phyloP scores from a whole-genome alignment of 2,797 vertebrate species.

The Otolemur crassicaudatus region DNA sequence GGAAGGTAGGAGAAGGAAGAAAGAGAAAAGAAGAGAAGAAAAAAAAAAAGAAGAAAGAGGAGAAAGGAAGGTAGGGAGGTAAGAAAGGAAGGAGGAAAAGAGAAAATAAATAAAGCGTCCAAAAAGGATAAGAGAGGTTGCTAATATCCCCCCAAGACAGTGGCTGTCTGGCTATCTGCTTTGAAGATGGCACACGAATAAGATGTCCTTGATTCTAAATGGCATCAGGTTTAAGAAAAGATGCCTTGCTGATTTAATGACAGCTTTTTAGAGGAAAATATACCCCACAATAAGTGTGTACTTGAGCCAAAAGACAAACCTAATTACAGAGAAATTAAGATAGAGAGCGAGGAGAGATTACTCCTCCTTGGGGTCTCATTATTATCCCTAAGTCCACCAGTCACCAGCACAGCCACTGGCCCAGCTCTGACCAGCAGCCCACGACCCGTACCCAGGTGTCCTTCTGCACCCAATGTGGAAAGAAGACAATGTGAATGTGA shows the following conservation, averaged over 20 bases:
- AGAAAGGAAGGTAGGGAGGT: not conserved
- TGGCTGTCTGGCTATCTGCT: not conserved
- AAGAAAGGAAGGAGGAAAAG: no score
- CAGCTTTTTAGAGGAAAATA: not conserved
- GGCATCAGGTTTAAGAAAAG: not conserved
- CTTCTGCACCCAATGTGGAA: not conserved
- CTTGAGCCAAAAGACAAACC: not conserved
- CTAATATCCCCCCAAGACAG: not conserved
- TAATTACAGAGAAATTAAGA: not conserved
- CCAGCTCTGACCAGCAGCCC: not conserved
- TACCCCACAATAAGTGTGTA: no score
- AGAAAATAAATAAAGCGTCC: not conserved
- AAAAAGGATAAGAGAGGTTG: not conserved
- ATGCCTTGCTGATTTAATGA: not conserved
- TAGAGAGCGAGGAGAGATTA: not conserved
- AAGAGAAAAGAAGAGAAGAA: not conserved
- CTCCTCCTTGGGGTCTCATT: not conserved
- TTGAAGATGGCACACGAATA: not conserved
- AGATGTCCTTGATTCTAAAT: not conserved
- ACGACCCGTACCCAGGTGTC: rapidly evolving
- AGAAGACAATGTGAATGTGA: rapidly evolving
- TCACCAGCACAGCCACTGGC: rapidly evolving
- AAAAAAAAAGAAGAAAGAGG: not conserved
- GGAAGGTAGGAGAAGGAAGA: no score
- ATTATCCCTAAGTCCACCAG: no score